Base-by-base conservation (phyloP, 30 jellyfish, hydroid and myxozoan genomes). In the Aurelia sp. region DNA sequence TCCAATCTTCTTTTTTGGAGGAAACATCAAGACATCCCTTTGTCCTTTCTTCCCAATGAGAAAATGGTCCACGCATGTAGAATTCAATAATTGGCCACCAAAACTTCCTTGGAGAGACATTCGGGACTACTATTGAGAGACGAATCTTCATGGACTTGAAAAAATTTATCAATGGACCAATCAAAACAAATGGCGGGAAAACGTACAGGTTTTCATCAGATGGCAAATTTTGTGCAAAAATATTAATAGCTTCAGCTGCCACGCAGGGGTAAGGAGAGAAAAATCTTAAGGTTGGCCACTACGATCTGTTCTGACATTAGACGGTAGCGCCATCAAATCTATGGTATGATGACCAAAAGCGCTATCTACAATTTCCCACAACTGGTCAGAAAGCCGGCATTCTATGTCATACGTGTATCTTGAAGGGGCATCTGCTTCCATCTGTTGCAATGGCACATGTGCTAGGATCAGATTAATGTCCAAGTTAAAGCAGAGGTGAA, bases 181-280 rank as follows among this genome's bases (percentile, higher is more conserved):
- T 69, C 62, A 69, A 65, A 33, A 69, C 79, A 69, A 69, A 69
- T 27, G 79, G 79, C 22, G 79, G 79, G 35, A 69, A 69, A 21
- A 35, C 79, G 35, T 69, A 69, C 22, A 22, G 35, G 79, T 21
- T 69, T 33, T 69, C 79, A 27, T 21, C 22, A 13, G 62, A 33
- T 0, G 60, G 62, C 22, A 69, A 33, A 35, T n/a, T 35, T 35
- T 69, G 79, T 69, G 79, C 79, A 23, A 69, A 69, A 20, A 69
- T 15, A 61, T 40, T 8, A 40, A 40, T 7, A 0, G 11, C 51
- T 8, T 40, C 51, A 8, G 51, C 51, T 40, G 7, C 51, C 51
- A 40, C 51, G 51, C 51, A 40, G 51, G 51, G 51, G 51, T 40
- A 40, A 40, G 51, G 51, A 35, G 79, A 69, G 62, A 35, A 69